Evolutionary conservation across 2,888 invertebrate genomes (phyloP), one percentile per base, ranked within the genome.

Genomic region (Malthinus flaveolus): DNA sequence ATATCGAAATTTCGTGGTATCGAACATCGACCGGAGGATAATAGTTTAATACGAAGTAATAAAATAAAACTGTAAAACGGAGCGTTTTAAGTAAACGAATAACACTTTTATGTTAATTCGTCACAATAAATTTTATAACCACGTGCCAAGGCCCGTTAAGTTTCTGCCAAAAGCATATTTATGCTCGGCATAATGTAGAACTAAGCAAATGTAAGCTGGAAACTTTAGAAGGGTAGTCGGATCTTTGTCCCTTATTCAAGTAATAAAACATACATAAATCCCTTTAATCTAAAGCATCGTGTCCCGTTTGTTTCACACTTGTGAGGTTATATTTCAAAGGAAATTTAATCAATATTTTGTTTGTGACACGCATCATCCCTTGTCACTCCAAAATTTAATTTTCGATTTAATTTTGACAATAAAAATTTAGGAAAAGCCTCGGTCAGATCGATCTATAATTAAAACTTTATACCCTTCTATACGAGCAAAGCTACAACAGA

Each of bases 181-280:
- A 57, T 44, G 52, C 47, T 49, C 33, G 51, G 39, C 46, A 51
- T 56, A 56, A 56, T 44, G 50, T 48, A 52, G 52, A 57, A 57
- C 52, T 52, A 57, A 57, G 57, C 57, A 57, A 57, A 57, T 57
- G 57, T 35, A 39, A 52, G 48, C 57, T 53, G 54, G 45, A 63
- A 61, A 61, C 56, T 63, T 61, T 58, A 61, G 53, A 55, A 61
- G 63, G 63, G 50, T 58, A 47, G 49, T 51, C 57, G 59, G 59
- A 53, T 57, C 63, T 59, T 60, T 58, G 49, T 59, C 59, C 55
- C 62, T 62, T 60, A 61, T 62, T 56, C 59, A 62, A 62, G 52
- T 61, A 62, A 63, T 66, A 66, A 66, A 66, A 65, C 63, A 61
- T 61, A 59, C 63, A 60, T 66, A 66, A 65, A 66, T 58, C 64